These are phyloP conservation scores for Desoria tigrina DNA, from an alignment of 2,888 invertebrate genomes.

Conservation along the genomic window DNA sequence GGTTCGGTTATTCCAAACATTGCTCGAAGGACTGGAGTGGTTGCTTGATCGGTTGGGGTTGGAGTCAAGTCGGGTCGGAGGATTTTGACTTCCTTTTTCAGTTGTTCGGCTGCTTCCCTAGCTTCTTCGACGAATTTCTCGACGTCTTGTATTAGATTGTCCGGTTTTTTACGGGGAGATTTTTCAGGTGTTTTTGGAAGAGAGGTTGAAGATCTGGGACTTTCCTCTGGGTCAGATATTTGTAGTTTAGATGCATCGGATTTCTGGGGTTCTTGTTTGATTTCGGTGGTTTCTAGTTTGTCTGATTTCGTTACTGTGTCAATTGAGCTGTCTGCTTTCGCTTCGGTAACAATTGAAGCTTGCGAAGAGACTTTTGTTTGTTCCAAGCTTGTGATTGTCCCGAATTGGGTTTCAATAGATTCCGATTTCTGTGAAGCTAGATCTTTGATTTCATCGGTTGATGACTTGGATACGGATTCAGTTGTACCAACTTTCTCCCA, in stretches of 20 bases:
- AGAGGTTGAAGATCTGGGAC: background rate
- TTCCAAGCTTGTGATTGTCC: too few species aligned
- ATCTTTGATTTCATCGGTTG: background rate
- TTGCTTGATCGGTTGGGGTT: slow-evolving; percentile 52
- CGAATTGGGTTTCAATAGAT: background rate
- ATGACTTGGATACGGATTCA: background rate
- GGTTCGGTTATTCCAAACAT: slow-evolving; percentile 46
- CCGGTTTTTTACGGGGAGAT: slow-evolving; percentile 58
- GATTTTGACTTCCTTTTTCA: slow-evolving; percentile 52
- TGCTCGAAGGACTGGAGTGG: slow-evolving; percentile 51
- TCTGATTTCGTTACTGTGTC: background rate
- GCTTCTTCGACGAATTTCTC: slow-evolving; percentile 63
- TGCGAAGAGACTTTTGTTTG: too few species aligned
- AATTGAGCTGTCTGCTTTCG: too few species aligned
- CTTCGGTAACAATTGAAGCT: too few species aligned
- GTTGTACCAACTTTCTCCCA: background rate
- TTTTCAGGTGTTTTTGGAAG: slow-evolving; percentile 31
- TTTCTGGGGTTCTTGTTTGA: slow-evolving; percentile 5
- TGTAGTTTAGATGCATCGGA: background rate
- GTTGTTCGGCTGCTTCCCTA: slow-evolving; percentile 59
- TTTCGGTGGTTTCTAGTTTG: slow-evolving; percentile 15
- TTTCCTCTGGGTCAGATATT: too few species aligned
- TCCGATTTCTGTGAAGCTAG: background rate
- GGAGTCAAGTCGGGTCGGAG: slow-evolving; percentile 51
- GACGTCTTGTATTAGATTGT: slow-evolving; percentile 55